Base-by-base conservation (phyloP, 2,888 invertebrate genomes). In the Dolomedes plantarius region DNA sequence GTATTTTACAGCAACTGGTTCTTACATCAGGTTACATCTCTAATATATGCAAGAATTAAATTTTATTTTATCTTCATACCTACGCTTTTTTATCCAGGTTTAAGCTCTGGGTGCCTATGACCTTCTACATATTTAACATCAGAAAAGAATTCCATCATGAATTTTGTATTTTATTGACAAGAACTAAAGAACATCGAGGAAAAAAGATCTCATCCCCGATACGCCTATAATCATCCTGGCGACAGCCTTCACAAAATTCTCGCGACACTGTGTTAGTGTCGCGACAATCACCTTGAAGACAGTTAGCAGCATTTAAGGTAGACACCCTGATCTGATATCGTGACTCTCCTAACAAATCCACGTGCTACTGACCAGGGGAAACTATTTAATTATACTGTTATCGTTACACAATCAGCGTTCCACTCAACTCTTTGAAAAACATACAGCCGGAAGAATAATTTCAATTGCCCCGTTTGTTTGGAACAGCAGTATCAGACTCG, bases 201-300 rank as follows among this genome's bases (percentile, higher is more conserved):
- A 13, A n/a, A n/a, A 46, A 46, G 41, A 46, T 46, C 41, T 46
- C 16, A 46, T 16, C 16, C 13, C 16, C 16, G 41, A 46, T 46
- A 46, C 41, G 41, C 41, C 41, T 56, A 56, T 56, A 56, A 56
- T 56, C 19, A 56, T 56, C 19, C 56, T 23, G 56, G 56, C 19
- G 56, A 56, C 56, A 56, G 23, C 56, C 56, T 56, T 56, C 56
- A 6, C n/a, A 16, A 56, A 19, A 23, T 1, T 56, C 56, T 5
- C 2, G 23, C 23, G 56, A 56, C 56, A 56, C 19, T 56, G 5
- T 3, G 41, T 23, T 19, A 56, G 5, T 23, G 56, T 56, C 56
- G 56, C 7, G 56, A 56, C 16, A 3, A 6, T 56, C 3, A 56
- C 56, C 56, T 56, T 56, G 56, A 56, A 56, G 23, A 23, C 5